Evolutionary conservation across 1,140 invertebrate species (phyloP).

Genomic region (Aphelinus certus): DNA sequence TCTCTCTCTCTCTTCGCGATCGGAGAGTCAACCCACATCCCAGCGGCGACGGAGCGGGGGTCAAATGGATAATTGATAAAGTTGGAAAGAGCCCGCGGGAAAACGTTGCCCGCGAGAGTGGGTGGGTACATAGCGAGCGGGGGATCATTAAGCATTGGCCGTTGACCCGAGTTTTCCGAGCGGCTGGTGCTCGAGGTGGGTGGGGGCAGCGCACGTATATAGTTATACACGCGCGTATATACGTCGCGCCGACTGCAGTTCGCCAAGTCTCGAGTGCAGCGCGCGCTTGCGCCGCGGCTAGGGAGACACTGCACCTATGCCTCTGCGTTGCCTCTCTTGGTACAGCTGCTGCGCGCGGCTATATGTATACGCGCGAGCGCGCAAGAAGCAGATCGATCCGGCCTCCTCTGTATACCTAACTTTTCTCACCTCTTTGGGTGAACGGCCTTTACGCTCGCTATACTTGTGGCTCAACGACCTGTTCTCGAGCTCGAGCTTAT

Average conservation of each 20-base stretch:
- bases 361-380: too few species aligned
- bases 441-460: too few species aligned
- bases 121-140: background rate
- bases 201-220: background rate
- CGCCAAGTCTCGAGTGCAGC: background rate
- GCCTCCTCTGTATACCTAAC: too few species aligned
- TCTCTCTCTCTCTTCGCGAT: too few species aligned
- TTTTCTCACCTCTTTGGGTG: too few species aligned
- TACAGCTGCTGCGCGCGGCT: too few species aligned
- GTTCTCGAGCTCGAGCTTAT: too few species aligned
- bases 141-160: conserved; percentile 41
- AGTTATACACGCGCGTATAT: too few species aligned
- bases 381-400: too few species aligned
- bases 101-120: background rate
- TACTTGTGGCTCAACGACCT: too few species aligned
- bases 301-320: too few species aligned
- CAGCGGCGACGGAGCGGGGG: background rate
- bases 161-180: conserved; percentile 43
- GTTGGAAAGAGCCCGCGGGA: background rate
- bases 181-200: background rate
- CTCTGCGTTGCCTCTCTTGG: too few species aligned
- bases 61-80: conserved; percentile 1
- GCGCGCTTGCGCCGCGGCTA: background rate
- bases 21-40: background rate
- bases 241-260: conserved; percentile 7